Percentiles rank a stretch among this genome's conserved stretches.
Conservation (phyloP, 1,140 invertebrate genomes). For the Chlorops oryzae region DNA sequence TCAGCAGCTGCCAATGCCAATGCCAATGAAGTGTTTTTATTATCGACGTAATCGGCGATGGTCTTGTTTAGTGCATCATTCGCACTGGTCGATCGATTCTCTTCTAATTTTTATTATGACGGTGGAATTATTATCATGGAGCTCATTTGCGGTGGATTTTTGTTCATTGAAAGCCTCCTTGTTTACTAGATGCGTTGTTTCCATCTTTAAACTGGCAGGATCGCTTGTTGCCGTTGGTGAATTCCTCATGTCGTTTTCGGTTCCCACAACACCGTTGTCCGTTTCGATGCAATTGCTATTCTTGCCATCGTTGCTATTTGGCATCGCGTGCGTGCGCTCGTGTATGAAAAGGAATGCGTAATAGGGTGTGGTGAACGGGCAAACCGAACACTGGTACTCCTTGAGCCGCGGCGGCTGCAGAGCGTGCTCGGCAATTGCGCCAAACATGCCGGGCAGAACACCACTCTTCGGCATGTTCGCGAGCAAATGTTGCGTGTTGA, state of each 20-base stretch:
- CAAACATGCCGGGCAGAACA: conserved; percentile 54
- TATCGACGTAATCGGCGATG: too few species aligned
- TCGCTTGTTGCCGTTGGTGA: neutral
- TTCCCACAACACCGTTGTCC: neutral
- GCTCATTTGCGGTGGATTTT: too few species aligned
- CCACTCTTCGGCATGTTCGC: conserved; percentile 28
- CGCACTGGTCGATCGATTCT: too few species aligned
- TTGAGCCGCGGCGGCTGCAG: conserved; percentile 52
- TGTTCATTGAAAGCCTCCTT: too few species aligned
- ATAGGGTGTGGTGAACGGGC: conserved; percentile 81
- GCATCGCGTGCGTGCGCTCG: conserved; percentile 67
- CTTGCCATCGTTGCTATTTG: conserved; percentile 22
- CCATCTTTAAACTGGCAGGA: too few species aligned
- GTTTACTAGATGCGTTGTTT: too few species aligned
- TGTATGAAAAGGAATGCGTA: conserved; percentile 85
- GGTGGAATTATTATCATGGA: too few species aligned
- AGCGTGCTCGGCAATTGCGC: conserved; percentile 51
- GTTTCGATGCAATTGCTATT: conserved; percentile 17
- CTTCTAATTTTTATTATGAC: too few species aligned
- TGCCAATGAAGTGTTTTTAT: too few species aligned
- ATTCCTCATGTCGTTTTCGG: neutral
- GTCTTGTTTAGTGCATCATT: too few species aligned
- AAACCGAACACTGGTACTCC: conserved; percentile 81
- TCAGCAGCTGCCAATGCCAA: too few species aligned
- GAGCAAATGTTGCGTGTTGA: conserved; percentile 42